Conservation (phyloP, 2,888 invertebrate species). For the Andrena bicolor region DNA sequence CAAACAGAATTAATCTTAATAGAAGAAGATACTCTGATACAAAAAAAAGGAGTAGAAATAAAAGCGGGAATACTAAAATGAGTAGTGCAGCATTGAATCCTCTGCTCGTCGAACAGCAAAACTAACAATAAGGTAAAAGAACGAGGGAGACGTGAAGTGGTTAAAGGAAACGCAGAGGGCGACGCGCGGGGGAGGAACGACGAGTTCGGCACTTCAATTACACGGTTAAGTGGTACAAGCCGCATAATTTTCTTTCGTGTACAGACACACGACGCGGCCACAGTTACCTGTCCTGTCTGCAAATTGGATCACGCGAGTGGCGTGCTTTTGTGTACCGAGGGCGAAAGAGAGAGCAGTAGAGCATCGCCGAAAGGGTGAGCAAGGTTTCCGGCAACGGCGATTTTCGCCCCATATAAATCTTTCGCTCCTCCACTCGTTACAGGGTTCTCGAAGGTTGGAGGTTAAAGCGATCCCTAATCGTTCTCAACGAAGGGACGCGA, state of each 20-base stretch:
- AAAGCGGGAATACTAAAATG: background rate
- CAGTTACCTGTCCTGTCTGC: slow-evolving; percentile 35
- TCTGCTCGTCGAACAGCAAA: background rate
- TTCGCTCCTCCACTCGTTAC: slow-evolving; percentile 6
- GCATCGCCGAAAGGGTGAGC: slow-evolving; percentile 18
- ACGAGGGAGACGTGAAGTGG: slow-evolving; percentile 11
- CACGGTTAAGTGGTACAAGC: slow-evolving; percentile 53
- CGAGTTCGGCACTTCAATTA: slow-evolving; percentile 63
- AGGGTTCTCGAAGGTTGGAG: slow-evolving; percentile 25
- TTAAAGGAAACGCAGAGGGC: slow-evolving; percentile 1
- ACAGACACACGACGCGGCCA: slow-evolving; percentile 21
- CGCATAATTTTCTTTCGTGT: slow-evolving; percentile 56
- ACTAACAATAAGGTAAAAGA: slow-evolving; percentile 1
- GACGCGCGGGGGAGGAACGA: slow-evolving; percentile 15
- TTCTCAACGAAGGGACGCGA: slow-evolving; percentile 9
- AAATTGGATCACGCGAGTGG: slow-evolving; percentile 62
- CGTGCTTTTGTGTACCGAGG: slow-evolving; percentile 42
- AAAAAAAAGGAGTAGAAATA: no score
- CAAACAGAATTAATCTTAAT: no score
- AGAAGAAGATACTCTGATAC: no score
- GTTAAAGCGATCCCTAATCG: slow-evolving; percentile 45
- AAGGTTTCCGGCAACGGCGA: slow-evolving; percentile 31
- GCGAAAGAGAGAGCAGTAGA: background rate
- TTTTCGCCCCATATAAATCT: slow-evolving; percentile 54
- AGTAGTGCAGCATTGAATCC: no score